Evolutionary conservation across 2,888 invertebrate genomes (phyloP), one percentile per base, ranked within the genome.

Genomic region (Anoncus sp.): DNA sequence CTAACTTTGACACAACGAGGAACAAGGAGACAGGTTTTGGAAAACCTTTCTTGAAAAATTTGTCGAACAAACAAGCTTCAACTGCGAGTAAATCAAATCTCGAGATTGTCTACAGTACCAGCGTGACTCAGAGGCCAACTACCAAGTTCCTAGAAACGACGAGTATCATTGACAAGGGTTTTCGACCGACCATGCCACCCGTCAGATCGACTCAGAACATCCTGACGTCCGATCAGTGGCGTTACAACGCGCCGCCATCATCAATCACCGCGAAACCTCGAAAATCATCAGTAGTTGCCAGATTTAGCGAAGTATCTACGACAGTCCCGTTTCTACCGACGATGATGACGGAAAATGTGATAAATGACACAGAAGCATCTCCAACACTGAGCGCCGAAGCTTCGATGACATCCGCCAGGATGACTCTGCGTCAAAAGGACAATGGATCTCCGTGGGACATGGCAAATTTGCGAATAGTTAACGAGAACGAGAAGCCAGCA

Each of bases 181-280:
- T 63, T 10, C 31, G 66, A 43, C 86, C 91, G 1, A 87, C 87
- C 24, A 88, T 88, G 16, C 88, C 80, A 43, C 22, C 82, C 14
- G 66, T 79, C 4, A 79, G 59, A 35, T 79, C 85, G 31, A 83
- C 81, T 0, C 80, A 82, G 27, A 85, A 87, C 62, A 65, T 88
- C 24, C 38, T 90, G 18, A 82, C 85, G 0, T 86, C 85, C 0
- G 85, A 88, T 67, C 87, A 89, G 66, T 89, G 93, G 85, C 92
- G 90, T 16, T 93, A 93, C 77, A 92, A 88, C 70, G 92, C 92
- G 3, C 86, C 88, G 14, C 85, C 86, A 3, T 82, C 85, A 31
- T 83, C 82, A 9, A 81, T 81, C 0, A 20, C 79, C 9, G n/a
- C n/a, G 31, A 38, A 10, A 55, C 47, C 24, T n/a, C 55, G 5